Percentiles rank a stretch among this genome's conserved stretches.
Conservation (phyloP, 2,113 vertebrate species). For the Chauna torquata region DNA sequence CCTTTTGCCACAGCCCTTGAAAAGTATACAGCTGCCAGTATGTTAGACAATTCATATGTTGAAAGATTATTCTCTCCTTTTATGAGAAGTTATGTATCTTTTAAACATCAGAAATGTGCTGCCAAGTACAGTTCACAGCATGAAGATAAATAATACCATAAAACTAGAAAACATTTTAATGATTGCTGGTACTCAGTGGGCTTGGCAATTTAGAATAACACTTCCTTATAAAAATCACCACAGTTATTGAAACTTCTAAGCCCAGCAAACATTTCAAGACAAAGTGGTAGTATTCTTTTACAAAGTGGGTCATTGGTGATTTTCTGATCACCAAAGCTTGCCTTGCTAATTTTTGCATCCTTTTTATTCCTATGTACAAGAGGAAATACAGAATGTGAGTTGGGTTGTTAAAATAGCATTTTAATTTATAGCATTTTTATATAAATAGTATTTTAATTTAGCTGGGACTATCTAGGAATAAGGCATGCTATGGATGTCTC, state of each 20-base stretch:
- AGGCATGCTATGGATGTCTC: neutral
- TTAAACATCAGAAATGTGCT: slow-evolving; percentile 9
- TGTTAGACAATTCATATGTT: neutral
- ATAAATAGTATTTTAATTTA: neutral
- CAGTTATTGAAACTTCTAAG: neutral
- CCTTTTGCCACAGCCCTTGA: neutral
- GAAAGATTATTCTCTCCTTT: slow-evolving; percentile 8
- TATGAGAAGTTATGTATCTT: slow-evolving; percentile 8
- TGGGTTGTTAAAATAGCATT: neutral
- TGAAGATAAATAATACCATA: slow-evolving; percentile 24
- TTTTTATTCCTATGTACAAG: neutral
- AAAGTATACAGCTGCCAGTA: neutral
- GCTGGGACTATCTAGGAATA: neutral
- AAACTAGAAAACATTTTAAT: slow-evolving; percentile 8
- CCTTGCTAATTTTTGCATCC: neutral
- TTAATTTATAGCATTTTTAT: no score
- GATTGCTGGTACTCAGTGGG: neutral
- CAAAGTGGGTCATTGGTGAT: slow-evolving; percentile 12
- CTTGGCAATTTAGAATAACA: neutral
- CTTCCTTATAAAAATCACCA: neutral
- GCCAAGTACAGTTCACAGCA: neutral
- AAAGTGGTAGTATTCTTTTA: neutral
- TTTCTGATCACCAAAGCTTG: slow-evolving; percentile 11
- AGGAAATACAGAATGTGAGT: neutral
- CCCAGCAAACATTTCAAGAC: neutral